phyloP scores from a whole-genome alignment of 2,888 invertebrate species.

The Lampropteryx suffumata region DNA sequence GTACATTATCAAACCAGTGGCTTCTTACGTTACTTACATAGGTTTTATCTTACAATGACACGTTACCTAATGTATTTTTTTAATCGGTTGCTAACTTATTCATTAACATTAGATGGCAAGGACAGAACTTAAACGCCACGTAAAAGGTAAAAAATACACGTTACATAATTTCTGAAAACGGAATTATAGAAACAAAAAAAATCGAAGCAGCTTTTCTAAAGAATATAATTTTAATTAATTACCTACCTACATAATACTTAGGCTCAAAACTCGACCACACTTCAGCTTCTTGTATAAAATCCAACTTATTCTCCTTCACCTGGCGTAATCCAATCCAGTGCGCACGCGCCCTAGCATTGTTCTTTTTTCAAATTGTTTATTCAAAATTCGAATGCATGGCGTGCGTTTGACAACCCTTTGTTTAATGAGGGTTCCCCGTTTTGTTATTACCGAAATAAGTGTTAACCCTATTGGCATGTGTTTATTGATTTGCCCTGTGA shows the following conservation, averaged over 20 bases:
- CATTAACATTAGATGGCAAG: too few species aligned
- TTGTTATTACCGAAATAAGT: constrained; percentile 23
- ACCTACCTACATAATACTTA: too few species aligned
- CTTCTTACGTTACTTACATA: too few species aligned
- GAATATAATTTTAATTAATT: constrained; percentile 4
- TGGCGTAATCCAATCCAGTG: constrained; percentile 33
- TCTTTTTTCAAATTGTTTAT: constrained; percentile 32
- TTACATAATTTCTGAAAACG: too few species aligned
- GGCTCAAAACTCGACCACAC: constrained; percentile 3
- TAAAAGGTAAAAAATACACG: too few species aligned
- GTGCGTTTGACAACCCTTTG: constrained; percentile 30
- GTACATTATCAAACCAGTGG: too few species aligned
- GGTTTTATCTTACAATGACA: too few species aligned
- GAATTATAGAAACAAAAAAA: too few species aligned
- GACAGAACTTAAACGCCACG: too few species aligned
- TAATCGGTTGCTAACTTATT: too few species aligned
- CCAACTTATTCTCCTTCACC: constrained; percentile 36
- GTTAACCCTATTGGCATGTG: constrained; percentile 28
- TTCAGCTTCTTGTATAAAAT: constrained; percentile 8
- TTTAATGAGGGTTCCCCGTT: constrained; percentile 25
- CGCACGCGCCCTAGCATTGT: constrained; percentile 40
- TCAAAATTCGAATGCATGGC: constrained; percentile 27
- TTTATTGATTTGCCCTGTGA: constrained; percentile 24
- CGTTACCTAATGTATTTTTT: too few species aligned
- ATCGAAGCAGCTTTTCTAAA: too few species aligned